phyloP scores from a whole-genome alignment of 1,140 invertebrate species.

The Drosophila erecta region DNA sequence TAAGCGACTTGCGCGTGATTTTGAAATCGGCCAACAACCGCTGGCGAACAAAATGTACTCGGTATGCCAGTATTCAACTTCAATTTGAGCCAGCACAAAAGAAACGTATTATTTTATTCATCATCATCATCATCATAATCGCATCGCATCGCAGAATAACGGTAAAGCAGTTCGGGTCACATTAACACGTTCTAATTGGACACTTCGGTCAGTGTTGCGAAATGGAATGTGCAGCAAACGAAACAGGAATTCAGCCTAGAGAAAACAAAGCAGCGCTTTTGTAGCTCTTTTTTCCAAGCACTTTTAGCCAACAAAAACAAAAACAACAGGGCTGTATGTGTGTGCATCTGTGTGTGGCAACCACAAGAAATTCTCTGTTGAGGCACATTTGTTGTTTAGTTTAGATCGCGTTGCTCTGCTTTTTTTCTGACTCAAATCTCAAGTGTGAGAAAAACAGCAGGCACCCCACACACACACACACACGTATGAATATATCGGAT shows the following conservation, averaged over 20 bases:
- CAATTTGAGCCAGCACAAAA: conserved; percentile 53
- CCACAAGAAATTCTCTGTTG: conserved; percentile 80
- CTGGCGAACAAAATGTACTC: conserved; percentile 46
- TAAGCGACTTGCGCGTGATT: conserved; percentile 29
- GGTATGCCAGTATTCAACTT: conserved; percentile 36
- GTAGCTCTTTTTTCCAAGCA: conserved; percentile 28
- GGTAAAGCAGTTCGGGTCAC: conserved; percentile 39
- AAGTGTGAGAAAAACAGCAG: conserved; percentile 63
- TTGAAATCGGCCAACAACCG: conserved; percentile 53
- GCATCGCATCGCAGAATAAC: conserved; percentile 13
- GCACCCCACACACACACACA: conserved; percentile 3
- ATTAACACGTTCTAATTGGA: conserved; percentile 69
- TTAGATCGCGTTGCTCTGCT: conserved; percentile 17
- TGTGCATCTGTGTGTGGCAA: conserved; percentile 25
- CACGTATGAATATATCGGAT: conserved; percentile 16
- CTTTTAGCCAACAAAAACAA: conserved; percentile 14
- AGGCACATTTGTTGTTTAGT: conserved; percentile 62
- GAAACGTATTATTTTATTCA: conserved; percentile 55
- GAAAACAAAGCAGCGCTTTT: conserved; percentile 64
- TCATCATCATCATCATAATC: background rate
- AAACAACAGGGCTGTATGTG: background rate
- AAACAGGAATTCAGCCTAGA: conserved; percentile 41
- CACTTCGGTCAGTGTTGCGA: conserved; percentile 64
- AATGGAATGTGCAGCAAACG: conserved; percentile 43
- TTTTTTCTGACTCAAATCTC: conserved; percentile 43